Evolutionary conservation across 2,113 vertebrate species (phyloP).

Genomic region (Ranitomeya variabilis): DNA sequence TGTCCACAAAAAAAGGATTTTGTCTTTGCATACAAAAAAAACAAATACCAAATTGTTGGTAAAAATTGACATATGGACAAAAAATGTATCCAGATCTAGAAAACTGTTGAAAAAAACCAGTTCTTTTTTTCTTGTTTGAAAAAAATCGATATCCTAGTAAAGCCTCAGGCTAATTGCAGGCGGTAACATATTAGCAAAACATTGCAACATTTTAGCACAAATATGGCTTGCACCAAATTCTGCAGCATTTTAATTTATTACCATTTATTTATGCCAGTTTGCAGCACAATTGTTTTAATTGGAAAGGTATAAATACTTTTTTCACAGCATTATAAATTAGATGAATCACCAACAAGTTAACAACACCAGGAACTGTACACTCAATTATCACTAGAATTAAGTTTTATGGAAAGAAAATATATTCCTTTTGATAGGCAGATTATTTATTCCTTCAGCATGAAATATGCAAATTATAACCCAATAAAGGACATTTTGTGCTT

Average conservation of each 20-base stretch:
- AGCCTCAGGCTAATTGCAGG: too few species aligned
- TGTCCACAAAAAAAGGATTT: too few species aligned
- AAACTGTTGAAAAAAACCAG: too few species aligned
- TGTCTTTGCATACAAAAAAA: too few species aligned
- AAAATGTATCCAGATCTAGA: too few species aligned
- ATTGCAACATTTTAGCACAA: too few species aligned
- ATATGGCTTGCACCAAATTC: too few species aligned
- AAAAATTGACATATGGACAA: too few species aligned
- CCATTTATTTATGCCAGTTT: not conserved
- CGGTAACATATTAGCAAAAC: too few species aligned
- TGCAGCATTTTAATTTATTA: not conserved
- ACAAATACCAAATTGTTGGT: too few species aligned
- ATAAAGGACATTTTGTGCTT: constrained; percentile 34
- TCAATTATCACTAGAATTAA: not conserved
- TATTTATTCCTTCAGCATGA: not conserved
- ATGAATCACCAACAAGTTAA: not conserved
- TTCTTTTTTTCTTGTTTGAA: too few species aligned
- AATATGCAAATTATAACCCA: constrained; percentile 8
- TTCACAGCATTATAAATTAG: not conserved
- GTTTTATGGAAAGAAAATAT: constrained; percentile 15
- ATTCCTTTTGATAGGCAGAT: not conserved
- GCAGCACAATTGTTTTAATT: not conserved
- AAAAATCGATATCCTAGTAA: too few species aligned
- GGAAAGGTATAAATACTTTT: not conserved
- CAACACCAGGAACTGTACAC: not conserved